Evolutionary conservation across 2,113 vertebrate genomes (phyloP), one percentile per base, ranked within the genome.

Genomic region (Scortum barcoo): DNA sequence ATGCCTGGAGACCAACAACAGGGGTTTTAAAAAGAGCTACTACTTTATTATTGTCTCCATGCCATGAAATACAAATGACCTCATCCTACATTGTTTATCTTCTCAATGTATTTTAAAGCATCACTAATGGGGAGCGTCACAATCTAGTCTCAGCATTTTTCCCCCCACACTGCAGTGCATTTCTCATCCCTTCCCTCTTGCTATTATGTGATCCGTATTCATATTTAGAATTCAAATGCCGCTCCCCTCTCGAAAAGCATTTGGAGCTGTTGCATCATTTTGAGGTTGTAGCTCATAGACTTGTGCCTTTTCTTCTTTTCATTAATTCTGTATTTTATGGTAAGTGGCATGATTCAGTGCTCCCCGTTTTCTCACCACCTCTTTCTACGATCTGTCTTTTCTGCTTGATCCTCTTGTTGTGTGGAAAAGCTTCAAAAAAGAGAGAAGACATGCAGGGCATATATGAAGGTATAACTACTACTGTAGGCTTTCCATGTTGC

Each of bases 381-480:
- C 86, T 90, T 80, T 88, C 65, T 88, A 72, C 94, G 92, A 95
- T 89, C 57, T 88, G 58, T 90, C 76, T 92, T 75, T 85, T 90
- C 50, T 89, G 81, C 82, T 84, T 85, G 72, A 84, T 88, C 82
- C 44, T 85, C 86, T 81, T 76, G 80, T 91, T 85, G 79, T 88
- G 68, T 78, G 90, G 94, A 96, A 97, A 98, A 99, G 98, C 98
- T 99, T 95, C 98, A 99, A 97, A 99, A 99, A 95, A 96, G 98
- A 95, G 98, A 99, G 96, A 98, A 97, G 97, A 99, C 98, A 94
- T 99, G 98, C 97, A 98, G 98, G 96, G 97, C 97, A 87, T 99
- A 99, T 95, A 98, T 99, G 97, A 99, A 99, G 98, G 98, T 99
- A 99, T 96, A 88, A 70, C 86, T 60, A 79, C 81, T 72, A 74